These are phyloP conservation scores for Sesamia inferens DNA, from an alignment of 2,888 invertebrate genomes.

Conservation along the genomic window DNA sequence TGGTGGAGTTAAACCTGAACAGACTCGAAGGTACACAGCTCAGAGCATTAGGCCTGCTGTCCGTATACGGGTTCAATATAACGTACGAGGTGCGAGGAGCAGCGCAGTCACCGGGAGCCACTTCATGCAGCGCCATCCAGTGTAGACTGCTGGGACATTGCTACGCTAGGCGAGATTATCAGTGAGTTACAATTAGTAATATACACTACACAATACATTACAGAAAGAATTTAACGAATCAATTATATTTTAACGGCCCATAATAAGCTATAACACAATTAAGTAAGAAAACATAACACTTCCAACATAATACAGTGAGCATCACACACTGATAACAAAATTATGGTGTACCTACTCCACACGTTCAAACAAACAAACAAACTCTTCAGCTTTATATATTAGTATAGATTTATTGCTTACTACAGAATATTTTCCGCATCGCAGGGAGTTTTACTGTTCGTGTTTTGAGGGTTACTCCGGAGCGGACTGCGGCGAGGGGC, in stretches of 20 bases:
- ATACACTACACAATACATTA: too few relatives aligned
- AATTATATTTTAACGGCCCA: too few relatives aligned
- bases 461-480: constrained; percentile 96
- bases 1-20: constrained; percentile 93
- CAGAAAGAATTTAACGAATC: constrained; percentile 55
- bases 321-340: constrained; percentile 67
- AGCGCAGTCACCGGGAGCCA: constrained; percentile 84
- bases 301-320: constrained; percentile 5
- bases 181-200: constrained; percentile 88
- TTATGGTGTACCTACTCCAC: constrained; percentile 15
- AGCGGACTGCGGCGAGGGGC: constrained; percentile 94
- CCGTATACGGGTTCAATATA: constrained; percentile 97
- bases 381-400: too few relatives aligned
- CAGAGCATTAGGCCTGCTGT: constrained; percentile 94
- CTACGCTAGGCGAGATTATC: constrained; percentile 92
- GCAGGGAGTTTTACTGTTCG: constrained; percentile 93
- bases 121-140: constrained; percentile 94
- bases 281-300: not conserved
- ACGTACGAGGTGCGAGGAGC: constrained; percentile 94
- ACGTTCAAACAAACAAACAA: too few relatives aligned
- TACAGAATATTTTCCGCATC: constrained; percentile 40
- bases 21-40: constrained; percentile 95
- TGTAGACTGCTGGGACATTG: constrained; percentile 97
- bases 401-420: too few relatives aligned
- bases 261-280: not conserved